Conservation (phyloP, 2,888 invertebrate species). For the Idaea straminata region DNA sequence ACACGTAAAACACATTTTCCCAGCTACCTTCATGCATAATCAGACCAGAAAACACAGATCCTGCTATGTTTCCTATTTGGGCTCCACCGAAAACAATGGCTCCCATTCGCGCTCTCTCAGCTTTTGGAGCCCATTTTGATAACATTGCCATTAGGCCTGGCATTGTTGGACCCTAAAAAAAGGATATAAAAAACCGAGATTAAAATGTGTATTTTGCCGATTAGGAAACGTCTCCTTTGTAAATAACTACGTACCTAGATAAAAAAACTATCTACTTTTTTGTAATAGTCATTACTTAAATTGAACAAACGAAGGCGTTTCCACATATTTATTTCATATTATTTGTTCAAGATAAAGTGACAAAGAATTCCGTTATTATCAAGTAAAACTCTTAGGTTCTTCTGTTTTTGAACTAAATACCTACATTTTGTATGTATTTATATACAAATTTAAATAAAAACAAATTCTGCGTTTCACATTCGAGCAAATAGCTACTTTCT, state of each 20-base stretch:
- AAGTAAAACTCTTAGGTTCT: background rate
- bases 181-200: background rate
- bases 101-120: slow-evolving; percentile 78
- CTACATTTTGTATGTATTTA: background rate
- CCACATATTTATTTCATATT: background rate
- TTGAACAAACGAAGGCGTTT: background rate
- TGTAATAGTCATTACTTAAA: background rate
- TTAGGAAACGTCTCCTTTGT: background rate
- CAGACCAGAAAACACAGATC: slow-evolving; percentile 74
- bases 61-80: slow-evolving; percentile 78
- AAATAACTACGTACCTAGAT: background rate
- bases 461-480: no score
- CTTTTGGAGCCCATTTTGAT: slow-evolving; percentile 81
- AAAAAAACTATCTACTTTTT: background rate
- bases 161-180: slow-evolving; percentile 79
- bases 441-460: no score
- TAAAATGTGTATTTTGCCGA: no score
- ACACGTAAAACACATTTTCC: slow-evolving; percentile 81
- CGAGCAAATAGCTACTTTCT: no score
- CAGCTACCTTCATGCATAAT: slow-evolving; percentile 75
- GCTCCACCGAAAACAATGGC: slow-evolving; percentile 81
- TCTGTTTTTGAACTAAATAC: background rate
- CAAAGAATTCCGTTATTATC: background rate
- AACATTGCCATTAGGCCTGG: slow-evolving; percentile 82
- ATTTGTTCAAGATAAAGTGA: background rate